Percentiles rank a stretch among this genome's conserved stretches.
Conservation (phyloP, 1,140 invertebrate genomes). For the Drosophila bipectinata region DNA sequence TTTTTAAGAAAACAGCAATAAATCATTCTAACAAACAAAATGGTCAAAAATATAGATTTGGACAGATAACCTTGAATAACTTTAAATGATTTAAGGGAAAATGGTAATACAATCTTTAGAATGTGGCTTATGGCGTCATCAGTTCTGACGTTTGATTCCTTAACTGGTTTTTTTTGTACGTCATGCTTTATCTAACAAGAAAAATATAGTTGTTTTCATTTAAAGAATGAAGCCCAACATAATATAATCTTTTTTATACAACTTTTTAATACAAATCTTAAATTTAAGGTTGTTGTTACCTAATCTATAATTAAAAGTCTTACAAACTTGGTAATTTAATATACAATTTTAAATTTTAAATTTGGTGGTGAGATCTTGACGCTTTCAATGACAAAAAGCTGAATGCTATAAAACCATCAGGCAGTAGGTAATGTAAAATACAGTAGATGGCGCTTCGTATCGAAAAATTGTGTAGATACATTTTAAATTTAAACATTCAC, state of each 20-base stretch:
- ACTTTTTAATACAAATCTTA: background rate
- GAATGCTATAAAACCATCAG: background rate
- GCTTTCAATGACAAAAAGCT: background rate
- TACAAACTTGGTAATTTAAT: background rate
- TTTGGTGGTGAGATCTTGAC: background rate
- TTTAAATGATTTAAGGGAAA: background rate
- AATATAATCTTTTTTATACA: too few relatives aligned
- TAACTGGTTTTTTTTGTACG: constrained; percentile 2
- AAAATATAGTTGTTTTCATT: too few relatives aligned
- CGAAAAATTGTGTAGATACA: too few relatives aligned
- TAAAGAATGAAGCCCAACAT: too few relatives aligned
- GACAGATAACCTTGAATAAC: background rate
- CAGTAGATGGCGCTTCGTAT: background rate
- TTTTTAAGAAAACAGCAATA: too few relatives aligned
- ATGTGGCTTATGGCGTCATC: background rate
- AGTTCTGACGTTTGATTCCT: background rate
- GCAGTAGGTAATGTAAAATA: background rate
- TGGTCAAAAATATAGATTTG: background rate
- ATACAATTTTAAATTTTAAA: background rate
- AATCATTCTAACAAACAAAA: background rate
- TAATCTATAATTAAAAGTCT: background rate
- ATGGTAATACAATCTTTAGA: background rate
- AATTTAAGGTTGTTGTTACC: background rate
- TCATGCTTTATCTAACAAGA: background rate
- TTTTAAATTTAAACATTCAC: too few relatives aligned